Conservation (phyloP, 2,113 vertebrate genomes). For the Trinectes maculatus region DNA sequence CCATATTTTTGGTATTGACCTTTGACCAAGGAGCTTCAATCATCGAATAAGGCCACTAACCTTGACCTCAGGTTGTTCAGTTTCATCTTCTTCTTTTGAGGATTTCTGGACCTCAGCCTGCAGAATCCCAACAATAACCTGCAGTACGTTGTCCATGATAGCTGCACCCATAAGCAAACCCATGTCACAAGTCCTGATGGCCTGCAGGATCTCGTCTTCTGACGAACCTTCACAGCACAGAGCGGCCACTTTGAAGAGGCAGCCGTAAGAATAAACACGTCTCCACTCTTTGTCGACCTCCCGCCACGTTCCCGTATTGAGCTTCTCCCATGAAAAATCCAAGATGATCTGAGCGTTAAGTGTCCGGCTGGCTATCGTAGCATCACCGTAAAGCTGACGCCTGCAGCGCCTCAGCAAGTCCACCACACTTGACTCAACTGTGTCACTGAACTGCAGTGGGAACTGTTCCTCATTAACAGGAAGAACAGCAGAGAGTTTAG, state of each 20-base stretch:
- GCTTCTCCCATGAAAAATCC: slow-evolving; percentile 91
- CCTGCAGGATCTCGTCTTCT: slow-evolving; percentile 59
- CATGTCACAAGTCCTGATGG: slow-evolving; percentile 89
- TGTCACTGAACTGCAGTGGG: slow-evolving; percentile 73
- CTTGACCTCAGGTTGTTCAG: slow-evolving; percentile 66
- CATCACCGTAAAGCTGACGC: slow-evolving; percentile 73
- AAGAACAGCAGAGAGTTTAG: slow-evolving; percentile 74
- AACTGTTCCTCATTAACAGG: slow-evolving; percentile 77
- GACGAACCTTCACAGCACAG: slow-evolving; percentile 72
- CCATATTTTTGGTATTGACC: too few species aligned
- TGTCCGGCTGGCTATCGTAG: slow-evolving; percentile 25
- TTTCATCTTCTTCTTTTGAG: slow-evolving; percentile 20
- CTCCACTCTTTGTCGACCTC: slow-evolving; percentile 90
- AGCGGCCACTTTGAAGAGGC: slow-evolving; percentile 86
- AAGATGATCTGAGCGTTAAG: slow-evolving; percentile 80
- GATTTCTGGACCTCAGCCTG: slow-evolving; percentile 69
- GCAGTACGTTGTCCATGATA: slow-evolving; percentile 84
- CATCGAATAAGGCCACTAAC: slow-evolving; percentile 46
- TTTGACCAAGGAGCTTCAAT: too few species aligned
- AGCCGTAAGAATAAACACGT: slow-evolving; percentile 86
- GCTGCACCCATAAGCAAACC: slow-evolving; percentile 90
- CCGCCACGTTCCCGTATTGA: slow-evolving; percentile 87
- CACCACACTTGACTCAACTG: slow-evolving; percentile 75
- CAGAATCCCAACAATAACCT: slow-evolving; percentile 79
- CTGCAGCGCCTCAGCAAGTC: slow-evolving; percentile 73